These are phyloP conservation scores for Crocodylus rhombifer DNA, from an alignment of 2,797 vertebrate genomes.

Conservation along the genomic window DNA sequence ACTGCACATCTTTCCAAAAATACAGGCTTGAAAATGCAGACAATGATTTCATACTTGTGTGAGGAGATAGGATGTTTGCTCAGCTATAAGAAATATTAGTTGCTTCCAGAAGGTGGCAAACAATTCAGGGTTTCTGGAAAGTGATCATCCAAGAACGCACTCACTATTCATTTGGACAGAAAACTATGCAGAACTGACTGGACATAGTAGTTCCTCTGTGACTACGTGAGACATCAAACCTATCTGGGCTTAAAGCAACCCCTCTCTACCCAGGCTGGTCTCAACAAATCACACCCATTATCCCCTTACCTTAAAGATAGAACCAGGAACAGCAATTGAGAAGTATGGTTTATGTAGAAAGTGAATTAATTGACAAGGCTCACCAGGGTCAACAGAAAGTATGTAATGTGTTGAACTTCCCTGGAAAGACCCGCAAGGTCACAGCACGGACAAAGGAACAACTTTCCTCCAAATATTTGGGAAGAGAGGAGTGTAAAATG, in stretches of 20 bases:
- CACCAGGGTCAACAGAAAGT: too few relatives aligned
- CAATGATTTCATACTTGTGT: fast-evolving
- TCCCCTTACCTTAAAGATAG: background rate
- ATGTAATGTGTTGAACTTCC: too few relatives aligned
- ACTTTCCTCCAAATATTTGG: background rate
- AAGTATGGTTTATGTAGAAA: too few relatives aligned
- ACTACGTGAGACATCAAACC: background rate
- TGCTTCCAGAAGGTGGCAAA: background rate
- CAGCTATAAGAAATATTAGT: background rate
- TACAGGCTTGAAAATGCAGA: background rate
- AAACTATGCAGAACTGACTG: background rate
- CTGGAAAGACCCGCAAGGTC: background rate
- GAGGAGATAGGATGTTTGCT: background rate
- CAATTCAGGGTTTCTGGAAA: background rate
- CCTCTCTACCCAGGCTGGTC: background rate
- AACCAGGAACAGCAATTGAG: background rate
- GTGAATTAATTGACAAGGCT: too few relatives aligned
- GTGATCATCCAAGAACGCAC: background rate
- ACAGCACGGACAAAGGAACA: background rate
- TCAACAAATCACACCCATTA: background rate
- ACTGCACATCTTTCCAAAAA: background rate
- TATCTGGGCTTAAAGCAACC: background rate
- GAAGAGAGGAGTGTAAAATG: background rate
- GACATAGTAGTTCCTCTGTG: background rate
- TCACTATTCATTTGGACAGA: background rate